Evolutionary conservation across 2,797 vertebrate species (phyloP).

Genomic region (Buceros bicornis): DNA sequence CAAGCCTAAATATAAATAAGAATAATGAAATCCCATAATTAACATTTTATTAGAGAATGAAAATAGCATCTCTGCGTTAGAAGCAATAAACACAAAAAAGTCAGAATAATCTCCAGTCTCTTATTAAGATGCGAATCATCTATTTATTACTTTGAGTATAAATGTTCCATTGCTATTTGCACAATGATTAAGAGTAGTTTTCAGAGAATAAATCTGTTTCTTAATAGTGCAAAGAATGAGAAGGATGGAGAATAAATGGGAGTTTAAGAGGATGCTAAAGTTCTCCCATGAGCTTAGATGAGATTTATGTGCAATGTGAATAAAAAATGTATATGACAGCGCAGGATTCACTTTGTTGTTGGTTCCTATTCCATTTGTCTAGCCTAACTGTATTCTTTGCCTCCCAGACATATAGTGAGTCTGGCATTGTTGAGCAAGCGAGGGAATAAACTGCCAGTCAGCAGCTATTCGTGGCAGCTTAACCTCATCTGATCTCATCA

Average conservation of each 20-base stretch:
- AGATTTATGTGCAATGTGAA: conserved; percentile 63
- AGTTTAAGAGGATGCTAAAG: conserved; percentile 51
- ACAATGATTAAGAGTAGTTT: conserved; percentile 55
- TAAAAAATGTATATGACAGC: conserved; percentile 59
- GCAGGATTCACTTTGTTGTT: conserved; percentile 48
- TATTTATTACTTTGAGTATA: conserved; percentile 50
- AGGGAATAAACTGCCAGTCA: conserved; percentile 51
- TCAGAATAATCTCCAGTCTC: conserved; percentile 20
- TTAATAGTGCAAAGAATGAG: conserved; percentile 61
- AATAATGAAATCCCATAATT: conserved; percentile 34
- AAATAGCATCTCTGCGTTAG: conserved; percentile 4
- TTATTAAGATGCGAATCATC: conserved; percentile 12
- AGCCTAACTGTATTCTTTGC: conserved; percentile 36
- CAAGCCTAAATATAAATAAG: not conserved
- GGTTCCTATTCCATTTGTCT: conserved; percentile 52
- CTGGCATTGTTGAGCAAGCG: conserved; percentile 15
- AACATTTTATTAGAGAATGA: conserved; percentile 20
- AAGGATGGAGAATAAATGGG: conserved; percentile 51
- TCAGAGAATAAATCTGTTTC: conserved; percentile 61
- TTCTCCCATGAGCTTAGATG: conserved; percentile 44
- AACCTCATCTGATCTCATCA: conserved; percentile 40
- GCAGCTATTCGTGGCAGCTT: conserved; percentile 45
- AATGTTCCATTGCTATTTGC: conserved; percentile 61
- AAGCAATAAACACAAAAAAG: conserved; percentile 22
- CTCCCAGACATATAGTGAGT: conserved; percentile 34